Evolutionary conservation across 2,113 vertebrate species (phyloP).

Genomic region (Toxotes jaculatrix): DNA sequence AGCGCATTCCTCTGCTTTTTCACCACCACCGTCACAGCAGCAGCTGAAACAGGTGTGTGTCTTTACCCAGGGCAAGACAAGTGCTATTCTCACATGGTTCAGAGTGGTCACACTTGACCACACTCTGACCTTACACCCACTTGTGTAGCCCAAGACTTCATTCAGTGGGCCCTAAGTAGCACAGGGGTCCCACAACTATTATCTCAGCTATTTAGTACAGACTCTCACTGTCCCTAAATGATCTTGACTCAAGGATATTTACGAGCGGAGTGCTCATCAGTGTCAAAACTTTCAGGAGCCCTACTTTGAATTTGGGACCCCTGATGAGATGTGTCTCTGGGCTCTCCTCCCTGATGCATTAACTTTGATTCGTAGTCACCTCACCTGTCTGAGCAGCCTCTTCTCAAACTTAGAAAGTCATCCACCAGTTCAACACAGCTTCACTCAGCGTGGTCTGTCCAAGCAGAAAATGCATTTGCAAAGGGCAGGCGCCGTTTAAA

Average conservation of each 20-base stretch:
- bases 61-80: constrained; percentile 63
- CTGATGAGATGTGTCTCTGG: constrained; percentile 29
- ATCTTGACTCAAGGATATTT: constrained; percentile 59
- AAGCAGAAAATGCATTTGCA: background rate
- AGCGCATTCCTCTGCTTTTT: constrained; percentile 54
- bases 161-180: constrained; percentile 58
- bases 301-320: constrained; percentile 41
- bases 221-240: constrained; percentile 28
- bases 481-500: constrained; percentile 21
- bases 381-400: constrained; percentile 53
- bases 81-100: constrained; percentile 71
- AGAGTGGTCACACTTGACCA: constrained; percentile 73
- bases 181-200: constrained; percentile 57
- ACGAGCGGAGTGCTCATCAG: constrained; percentile 42
- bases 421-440: constrained; percentile 31
- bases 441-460: background rate
- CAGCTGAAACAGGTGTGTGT: constrained; percentile 81
- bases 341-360: constrained; percentile 11
- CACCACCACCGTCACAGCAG: constrained; percentile 61
- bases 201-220: constrained; percentile 54
- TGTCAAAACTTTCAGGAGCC: constrained; percentile 40
- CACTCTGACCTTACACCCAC: constrained; percentile 64
- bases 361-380: constrained; percentile 47
- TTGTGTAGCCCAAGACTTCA: constrained; percentile 52
- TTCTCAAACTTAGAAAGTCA: constrained; percentile 42